A percentile compares a stretch with the other conserved stretches of the same genome.
Conservation (phyloP, 2,113 vertebrate genomes). For the Ginglymostoma cirratum region DNA sequence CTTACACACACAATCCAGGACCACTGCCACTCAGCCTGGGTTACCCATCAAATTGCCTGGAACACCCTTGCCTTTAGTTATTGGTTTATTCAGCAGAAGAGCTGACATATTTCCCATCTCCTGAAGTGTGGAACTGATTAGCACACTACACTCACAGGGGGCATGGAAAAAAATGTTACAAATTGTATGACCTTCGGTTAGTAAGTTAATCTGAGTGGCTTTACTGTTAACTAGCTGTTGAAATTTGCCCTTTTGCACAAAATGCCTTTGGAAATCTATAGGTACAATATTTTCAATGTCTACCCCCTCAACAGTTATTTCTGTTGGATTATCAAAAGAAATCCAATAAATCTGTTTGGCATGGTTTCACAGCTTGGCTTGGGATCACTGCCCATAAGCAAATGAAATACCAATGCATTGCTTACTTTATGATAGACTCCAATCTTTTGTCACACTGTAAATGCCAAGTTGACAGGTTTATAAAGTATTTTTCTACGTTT, state of each 20-base stretch:
- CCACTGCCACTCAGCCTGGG: background rate
- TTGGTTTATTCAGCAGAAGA: background rate
- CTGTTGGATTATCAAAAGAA: background rate
- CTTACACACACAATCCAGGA: background rate
- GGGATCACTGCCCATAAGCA: background rate
- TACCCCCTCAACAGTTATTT: background rate
- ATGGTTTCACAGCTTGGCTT: background rate
- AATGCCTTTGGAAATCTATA: background rate
- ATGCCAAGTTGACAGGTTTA: background rate
- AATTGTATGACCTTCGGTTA: background rate
- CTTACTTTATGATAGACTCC: background rate
- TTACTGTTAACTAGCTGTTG: background rate
- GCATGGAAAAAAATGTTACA: background rate
- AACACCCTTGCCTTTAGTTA: background rate
- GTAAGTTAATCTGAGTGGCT: background rate
- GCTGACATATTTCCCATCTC: background rate
- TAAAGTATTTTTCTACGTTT: background rate
- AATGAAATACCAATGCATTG: background rate
- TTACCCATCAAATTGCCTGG: background rate
- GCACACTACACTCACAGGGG: background rate
- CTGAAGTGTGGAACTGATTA: background rate
- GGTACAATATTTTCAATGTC: background rate
- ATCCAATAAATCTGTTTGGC: background rate
- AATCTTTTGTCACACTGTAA: background rate
- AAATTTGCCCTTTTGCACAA: background rate